Conservation (phyloP, 2,113 vertebrate genomes). For the Microcebus ravelobensis region DNA sequence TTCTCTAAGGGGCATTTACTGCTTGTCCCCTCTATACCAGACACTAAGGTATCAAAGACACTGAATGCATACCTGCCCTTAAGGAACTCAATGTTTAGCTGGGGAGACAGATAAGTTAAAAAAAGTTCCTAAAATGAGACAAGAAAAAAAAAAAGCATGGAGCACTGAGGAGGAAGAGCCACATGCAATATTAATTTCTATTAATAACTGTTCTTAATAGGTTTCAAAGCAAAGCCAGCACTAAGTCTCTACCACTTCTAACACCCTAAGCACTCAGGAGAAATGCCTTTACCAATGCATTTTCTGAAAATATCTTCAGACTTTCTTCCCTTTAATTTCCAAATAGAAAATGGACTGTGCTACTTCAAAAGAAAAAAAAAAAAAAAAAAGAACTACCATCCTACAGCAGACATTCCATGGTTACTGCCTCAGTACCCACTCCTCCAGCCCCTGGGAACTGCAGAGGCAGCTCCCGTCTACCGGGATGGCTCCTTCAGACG, state of each 20-base stretch:
- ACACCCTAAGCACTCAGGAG: neutral
- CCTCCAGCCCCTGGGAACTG: neutral
- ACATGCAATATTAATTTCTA: neutral
- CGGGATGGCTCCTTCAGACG: neutral
- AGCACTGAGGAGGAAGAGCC: neutral
- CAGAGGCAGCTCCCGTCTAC: neutral
- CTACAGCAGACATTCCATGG: neutral
- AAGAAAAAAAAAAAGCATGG: neutral
- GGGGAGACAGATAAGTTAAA: neutral
- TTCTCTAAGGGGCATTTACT: neutral
- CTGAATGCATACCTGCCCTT: neutral
- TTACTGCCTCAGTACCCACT: too few relatives aligned
- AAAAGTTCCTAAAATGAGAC: neutral
- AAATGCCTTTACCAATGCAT: neutral
- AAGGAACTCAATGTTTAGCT: neutral
- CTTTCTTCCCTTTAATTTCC: neutral
- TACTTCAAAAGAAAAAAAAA: neutral
- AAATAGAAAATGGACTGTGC: neutral
- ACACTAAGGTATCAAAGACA: neutral
- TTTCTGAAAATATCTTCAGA: neutral
- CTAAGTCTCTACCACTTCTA: neutral
- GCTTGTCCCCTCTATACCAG: neutral
- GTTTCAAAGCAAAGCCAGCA: neutral
- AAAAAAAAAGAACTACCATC: neutral
- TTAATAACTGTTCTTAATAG: neutral